Base-by-base conservation (phyloP, 2,888 invertebrate species). In the Machimus atricapillus region DNA sequence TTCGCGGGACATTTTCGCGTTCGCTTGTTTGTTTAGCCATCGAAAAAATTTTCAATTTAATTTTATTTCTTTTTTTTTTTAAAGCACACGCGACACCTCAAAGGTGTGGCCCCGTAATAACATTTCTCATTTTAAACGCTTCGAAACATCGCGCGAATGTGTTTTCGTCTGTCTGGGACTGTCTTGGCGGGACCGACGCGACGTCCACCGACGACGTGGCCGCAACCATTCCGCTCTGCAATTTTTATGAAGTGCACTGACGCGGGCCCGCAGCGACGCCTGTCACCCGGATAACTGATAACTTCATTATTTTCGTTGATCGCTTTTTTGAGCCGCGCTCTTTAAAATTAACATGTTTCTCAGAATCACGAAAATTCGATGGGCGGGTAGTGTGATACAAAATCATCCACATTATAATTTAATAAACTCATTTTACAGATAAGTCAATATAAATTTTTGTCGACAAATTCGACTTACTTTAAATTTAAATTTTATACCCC, bases 51-150 rank as follows among this genome's bases (percentile, higher is more conserved):
- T 87, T 86, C 81, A 83, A 79, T 79, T 79, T 79, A 79, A 79
- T 79, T 86, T n/a, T n/a, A n/a, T n/a, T n/a, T n/a, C n/a, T n/a
- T n/a, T n/a, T n/a, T n/a, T n/a, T n/a, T 31, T 87, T 87, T 86
- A 40, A 77, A 85, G 58, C 87, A 87, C 87, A 83, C 87, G 87
- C 83, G 87, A 87, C 87, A 76, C 56, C 66, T 14, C 81, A 40
- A 86, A 86, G 87, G 86, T 87, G 87, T 76, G 86, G 86, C 77
- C 16, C 56, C 73, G 43, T 58, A 58, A 83, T 83, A 66, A 66
- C 82, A 52, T 27, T 79, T 79, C 43, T 79, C 23, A 79, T 52
- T 52, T 46, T 52, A 79, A 46, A 23, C 79, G 66, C 66, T 66
- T 27, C 66, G 66, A 66, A n/a, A 66, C 66, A 66, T 66, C 66